Percentiles rank a stretch among this genome's conserved stretches.
These are phyloP conservation scores for Chesias legatella DNA, from an alignment of 2,888 invertebrate species.

Conservation along the genomic window DNA sequence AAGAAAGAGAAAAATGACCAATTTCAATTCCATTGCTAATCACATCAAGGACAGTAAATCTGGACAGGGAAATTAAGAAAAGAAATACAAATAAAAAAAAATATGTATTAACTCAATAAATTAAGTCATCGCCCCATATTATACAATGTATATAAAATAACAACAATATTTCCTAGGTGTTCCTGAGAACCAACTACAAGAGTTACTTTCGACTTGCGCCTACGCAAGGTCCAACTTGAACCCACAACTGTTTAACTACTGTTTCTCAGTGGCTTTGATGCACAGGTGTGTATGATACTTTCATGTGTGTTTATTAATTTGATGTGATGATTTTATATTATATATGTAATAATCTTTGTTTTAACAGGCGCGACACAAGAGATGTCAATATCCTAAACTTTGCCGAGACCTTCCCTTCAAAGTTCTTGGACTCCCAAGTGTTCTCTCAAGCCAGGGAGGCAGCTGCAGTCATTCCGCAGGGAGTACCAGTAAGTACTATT, in stretches of 20 bases:
- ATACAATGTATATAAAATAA: conserved; percentile 14
- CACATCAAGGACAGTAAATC: no score
- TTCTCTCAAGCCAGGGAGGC: conserved; percentile 80
- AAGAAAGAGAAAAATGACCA: no score
- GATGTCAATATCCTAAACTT: conserved; percentile 81
- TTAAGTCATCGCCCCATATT: conserved; percentile 14
- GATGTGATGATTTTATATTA: neutral
- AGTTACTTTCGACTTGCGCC: conserved; percentile 84
- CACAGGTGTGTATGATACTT: conserved; percentile 81
- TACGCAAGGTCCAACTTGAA: conserved; percentile 88
- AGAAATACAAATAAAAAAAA: neutral
- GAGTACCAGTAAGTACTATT: conserved; percentile 49
- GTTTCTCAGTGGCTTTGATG: conserved; percentile 86
- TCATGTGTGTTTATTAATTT: no score
- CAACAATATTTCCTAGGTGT: conserved; percentile 43
- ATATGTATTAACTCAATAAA: conserved; percentile 10
- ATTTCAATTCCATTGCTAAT: no score
- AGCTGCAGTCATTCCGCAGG: conserved; percentile 65
- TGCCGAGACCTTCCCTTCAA: conserved; percentile 83
- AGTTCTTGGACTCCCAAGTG: conserved; percentile 82
- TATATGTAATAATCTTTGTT: conserved; percentile 1
- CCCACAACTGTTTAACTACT: conserved; percentile 90
- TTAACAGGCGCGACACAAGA: conserved; percentile 78
- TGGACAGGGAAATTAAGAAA: no score
- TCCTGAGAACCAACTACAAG: conserved; percentile 72